Evolutionary conservation across 2,113 vertebrate species (phyloP).

Genomic region (Gavia stellata): DNA sequence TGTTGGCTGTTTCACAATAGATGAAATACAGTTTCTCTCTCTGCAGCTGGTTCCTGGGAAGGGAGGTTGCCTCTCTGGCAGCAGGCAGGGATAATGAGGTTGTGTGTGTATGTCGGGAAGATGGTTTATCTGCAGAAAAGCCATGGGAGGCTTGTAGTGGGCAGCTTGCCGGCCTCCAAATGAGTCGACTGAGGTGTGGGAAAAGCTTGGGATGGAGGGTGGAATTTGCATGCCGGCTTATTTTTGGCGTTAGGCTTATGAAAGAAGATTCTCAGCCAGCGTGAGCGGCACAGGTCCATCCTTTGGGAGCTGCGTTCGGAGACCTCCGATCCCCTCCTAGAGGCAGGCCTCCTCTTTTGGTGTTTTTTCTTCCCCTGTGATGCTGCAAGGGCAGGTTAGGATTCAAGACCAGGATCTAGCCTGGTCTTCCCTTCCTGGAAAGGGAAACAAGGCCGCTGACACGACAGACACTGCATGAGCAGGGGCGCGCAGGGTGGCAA

Average conservation of each 20-base stretch:
- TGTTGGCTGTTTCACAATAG: constrained; percentile 52
- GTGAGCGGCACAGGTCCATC: fast-evolving
- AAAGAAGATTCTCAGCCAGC: background rate
- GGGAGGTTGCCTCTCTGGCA: background rate
- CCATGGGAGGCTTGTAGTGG: background rate
- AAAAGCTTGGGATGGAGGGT: background rate
- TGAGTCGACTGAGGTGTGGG: background rate
- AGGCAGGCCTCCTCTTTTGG: background rate
- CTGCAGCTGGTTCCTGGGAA: constrained; percentile 55
- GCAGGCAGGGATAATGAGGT: constrained; percentile 17
- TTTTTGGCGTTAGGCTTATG: background rate
- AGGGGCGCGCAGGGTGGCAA: fast-evolving
- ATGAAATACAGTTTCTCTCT: constrained; percentile 37
- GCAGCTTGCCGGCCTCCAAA: background rate
- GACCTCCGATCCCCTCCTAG: background rate
- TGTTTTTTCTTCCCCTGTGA: background rate
- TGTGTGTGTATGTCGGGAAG: background rate
- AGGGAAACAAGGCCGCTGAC: background rate
- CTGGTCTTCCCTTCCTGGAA: constrained; percentile 16
- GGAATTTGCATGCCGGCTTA: background rate
- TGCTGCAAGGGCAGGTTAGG: background rate
- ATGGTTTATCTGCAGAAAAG: background rate
- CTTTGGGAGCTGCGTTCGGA: background rate
- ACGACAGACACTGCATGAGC: background rate
- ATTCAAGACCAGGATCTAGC: background rate